Evolutionary conservation across 2,888 invertebrate species (phyloP), one percentile per base, ranked within the genome.

Genomic region (Mechanitis messenoides): DNA sequence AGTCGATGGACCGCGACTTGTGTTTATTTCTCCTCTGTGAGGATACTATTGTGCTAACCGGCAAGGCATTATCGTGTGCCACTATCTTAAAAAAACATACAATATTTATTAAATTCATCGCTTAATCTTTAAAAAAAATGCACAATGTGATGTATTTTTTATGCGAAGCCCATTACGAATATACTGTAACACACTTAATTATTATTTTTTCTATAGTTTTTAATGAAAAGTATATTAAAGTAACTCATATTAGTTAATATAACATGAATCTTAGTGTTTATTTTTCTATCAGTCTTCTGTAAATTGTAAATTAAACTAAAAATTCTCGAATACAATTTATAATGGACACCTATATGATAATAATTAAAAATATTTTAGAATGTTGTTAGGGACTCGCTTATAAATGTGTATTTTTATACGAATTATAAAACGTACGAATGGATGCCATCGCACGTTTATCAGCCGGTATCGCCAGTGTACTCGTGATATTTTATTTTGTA

Each of bases 221-320:
- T 50, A 50, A 9, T 31, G 50, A 50, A 73, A 71, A 74, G 58
- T 73, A 74, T 77, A 74, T 69, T 68, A 66, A 67, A 72, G 47
- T 55, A 33, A 60, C 64, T 59, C 70, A 69, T 57, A 60, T 61
- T 60, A 46, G 47, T 64, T 61, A 60, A 65, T 66, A 67, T 66
- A 65, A 66, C 68, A 70, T 31, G 50, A 31, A 31, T 50, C 7
- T 65, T 66, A 68, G 69, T 70, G 74, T 79, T 85, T 87, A 85
- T 86, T 87, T 86, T 87, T 85, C 73, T 86, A 85, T 79, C 69
- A 66, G 71, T 78, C 79, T 78, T 80, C 76, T 74, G 70, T 69
- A 74, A 74, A 74, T 66, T 72, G 67, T 71, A 66, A 61, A 31
- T 57, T 62, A 31, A 60, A 20, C 56, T 58, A 12, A 42, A 20